These are phyloP conservation scores for Arnoldichthys spilopterus DNA, from an alignment of 2,797 vertebrate species.

Conservation along the genomic window DNA sequence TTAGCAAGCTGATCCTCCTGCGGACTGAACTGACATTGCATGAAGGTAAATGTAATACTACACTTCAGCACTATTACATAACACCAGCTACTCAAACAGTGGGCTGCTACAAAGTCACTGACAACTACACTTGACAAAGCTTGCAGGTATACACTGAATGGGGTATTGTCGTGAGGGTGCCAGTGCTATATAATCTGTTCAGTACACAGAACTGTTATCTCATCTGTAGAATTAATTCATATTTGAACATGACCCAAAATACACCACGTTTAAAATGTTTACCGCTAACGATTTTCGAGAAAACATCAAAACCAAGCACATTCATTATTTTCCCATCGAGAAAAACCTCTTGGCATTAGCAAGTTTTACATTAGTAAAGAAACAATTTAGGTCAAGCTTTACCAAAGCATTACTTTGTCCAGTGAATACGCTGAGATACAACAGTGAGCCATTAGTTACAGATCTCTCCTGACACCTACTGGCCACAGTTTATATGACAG, in stretches of 20 bases:
- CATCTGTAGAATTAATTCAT: too few species aligned
- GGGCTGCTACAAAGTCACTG: too few species aligned
- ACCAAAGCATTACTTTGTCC: not conserved
- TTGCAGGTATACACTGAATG: not conserved
- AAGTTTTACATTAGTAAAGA: not conserved
- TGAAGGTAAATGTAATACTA: too few species aligned
- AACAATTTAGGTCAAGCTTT: not conserved
- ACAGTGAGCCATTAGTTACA: not conserved
- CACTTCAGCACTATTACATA: not conserved
- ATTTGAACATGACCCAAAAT: too few species aligned
- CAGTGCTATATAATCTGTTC: not conserved
- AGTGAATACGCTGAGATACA: not conserved
- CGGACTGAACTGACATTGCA: too few species aligned
- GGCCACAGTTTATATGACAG: not conserved
- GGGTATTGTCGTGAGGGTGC: not conserved
- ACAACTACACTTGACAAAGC: not conserved
- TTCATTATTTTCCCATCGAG: too few species aligned
- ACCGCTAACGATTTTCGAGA: too few species aligned
- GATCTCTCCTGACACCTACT: slow-evolving; percentile 33
- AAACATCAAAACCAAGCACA: too few species aligned
- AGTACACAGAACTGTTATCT: too few species aligned
- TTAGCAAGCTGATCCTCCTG: too few species aligned
- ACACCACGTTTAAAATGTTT: too few species aligned
- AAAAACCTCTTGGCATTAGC: not conserved
- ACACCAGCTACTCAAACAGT: too few species aligned